phyloP scores from a whole-genome alignment of 2,888 invertebrate species.

The Autographa pulchrina region DNA sequence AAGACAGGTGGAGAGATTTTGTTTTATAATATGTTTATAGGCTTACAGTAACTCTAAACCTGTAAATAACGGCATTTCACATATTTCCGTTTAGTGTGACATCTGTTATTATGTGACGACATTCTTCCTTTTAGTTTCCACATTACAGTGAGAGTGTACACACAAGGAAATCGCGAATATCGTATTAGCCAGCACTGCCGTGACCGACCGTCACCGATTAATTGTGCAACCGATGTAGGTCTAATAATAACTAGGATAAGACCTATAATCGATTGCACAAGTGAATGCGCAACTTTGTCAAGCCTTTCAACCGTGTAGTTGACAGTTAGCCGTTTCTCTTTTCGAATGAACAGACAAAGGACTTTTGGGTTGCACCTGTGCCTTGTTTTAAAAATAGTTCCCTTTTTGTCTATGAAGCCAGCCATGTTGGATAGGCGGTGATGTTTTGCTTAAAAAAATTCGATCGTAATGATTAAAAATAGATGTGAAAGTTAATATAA shows the following conservation, averaged over 20 bases:
- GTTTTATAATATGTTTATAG: too few relatives aligned
- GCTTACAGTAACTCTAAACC: not conserved
- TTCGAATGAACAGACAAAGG: constrained; percentile 40
- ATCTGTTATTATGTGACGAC: constrained; percentile 45
- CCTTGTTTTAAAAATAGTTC: constrained; percentile 11
- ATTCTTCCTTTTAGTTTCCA: constrained; percentile 53
- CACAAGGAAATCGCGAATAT: constrained; percentile 60
- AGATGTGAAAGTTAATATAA: too few relatives aligned
- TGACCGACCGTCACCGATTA: constrained; percentile 51
- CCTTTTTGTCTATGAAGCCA: not conserved
- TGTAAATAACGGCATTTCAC: not conserved
- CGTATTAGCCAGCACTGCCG: constrained; percentile 56
- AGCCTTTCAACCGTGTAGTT: constrained; percentile 54
- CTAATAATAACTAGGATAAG: constrained; percentile 44
- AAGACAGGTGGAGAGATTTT: too few relatives aligned
- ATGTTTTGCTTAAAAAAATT: not conserved
- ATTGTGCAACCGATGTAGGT: constrained; percentile 53
- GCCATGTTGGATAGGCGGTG: not conserved
- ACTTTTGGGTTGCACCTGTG: constrained; percentile 29
- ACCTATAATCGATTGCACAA: constrained; percentile 52
- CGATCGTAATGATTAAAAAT: not conserved
- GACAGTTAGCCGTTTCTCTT: constrained; percentile 53
- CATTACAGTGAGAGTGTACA: constrained; percentile 56
- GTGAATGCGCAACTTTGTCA: constrained; percentile 42
- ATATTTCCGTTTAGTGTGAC: constrained; percentile 4